Evolutionary conservation across 2,797 vertebrate species (phyloP), one percentile per base, ranked within the genome.

Genomic region (Manis pentadactyla): DNA sequence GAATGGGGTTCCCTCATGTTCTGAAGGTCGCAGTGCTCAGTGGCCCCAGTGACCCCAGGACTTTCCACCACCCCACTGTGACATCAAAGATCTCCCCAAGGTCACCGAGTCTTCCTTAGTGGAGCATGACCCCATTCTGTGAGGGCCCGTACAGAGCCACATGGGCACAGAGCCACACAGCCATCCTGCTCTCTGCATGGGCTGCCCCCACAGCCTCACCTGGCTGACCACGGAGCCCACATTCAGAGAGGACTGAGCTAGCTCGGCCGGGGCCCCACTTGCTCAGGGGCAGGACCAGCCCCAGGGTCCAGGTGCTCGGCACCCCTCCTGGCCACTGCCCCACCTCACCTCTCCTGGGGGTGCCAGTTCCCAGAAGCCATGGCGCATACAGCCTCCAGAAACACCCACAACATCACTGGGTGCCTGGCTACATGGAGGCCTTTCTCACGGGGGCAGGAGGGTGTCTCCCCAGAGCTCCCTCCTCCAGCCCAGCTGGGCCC

Each of bases 381-480:
- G 0, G 37, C 29, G 0, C 15, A 31, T 23, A 17, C 1, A 2
- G 8, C 49, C 73, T n/a, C 57, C 79, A 79, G 64, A 73, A 73
- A 84, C 27, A 6, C 8, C 39, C 12, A n/a, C 2, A 0, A 23
- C 0, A 0, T 3, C 0, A 1, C 64, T 13, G 51, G 81, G 12
- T 73, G 12, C 10, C 6, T 10, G 9, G 17, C 29, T 0, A 9
- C 10, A 7, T 19, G 12, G 49, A 51, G n/a, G 64, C 57, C 87
- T 53, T 57, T 74, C 27, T 4, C 64, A 27, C n/a, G 4, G 46
- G 55, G 27, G n/a, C 13, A 27, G 12, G 57, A 37, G 27, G 21
- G 51, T 13, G 37, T 27, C 25, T 64, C 49, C 57, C 15, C 1
- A 0, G 2, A 6, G 31, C 31, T 34, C 68, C 37, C 11, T 29